These are phyloP conservation scores for Drosophila kokeensis DNA, from an alignment of 2,888 invertebrate genomes.

Conservation along the genomic window DNA sequence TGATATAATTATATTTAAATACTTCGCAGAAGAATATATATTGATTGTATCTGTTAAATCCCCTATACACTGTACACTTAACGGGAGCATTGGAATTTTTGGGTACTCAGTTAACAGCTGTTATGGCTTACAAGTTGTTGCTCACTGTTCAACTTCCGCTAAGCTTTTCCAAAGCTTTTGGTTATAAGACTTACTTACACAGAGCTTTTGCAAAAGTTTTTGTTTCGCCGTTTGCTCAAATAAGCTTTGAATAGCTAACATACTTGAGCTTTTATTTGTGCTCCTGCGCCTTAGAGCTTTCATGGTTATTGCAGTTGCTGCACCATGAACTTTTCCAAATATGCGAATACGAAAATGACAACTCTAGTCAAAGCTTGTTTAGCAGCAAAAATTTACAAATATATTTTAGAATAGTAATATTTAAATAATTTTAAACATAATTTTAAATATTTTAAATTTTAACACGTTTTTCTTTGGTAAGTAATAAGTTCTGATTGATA, in stretches of 20 bases:
- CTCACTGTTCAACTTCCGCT: no score
- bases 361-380: neutral
- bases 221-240: neutral
- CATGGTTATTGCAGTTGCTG: neutral
- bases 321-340: neutral
- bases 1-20: neutral
- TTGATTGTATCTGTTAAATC: neutral
- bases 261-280: neutral
- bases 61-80: neutral
- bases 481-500: neutral
- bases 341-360: neutral
- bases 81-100: slow-evolving; percentile 20
- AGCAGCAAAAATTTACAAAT: neutral
- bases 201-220: neutral
- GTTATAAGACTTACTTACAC: neutral
- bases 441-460: neutral
- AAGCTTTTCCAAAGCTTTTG: neutral
- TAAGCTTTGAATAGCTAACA: neutral
- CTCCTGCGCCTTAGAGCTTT: neutral
- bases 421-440: neutral
- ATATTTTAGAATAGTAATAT: neutral
- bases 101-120: neutral
- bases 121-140: neutral
- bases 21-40: neutral
- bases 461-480: neutral